Percentiles rank a stretch among this genome's conserved stretches.
Evolutionary conservation across 2,113 vertebrate genomes (phyloP).

Genomic region (Sinocyclocheilus grahami): DNA sequence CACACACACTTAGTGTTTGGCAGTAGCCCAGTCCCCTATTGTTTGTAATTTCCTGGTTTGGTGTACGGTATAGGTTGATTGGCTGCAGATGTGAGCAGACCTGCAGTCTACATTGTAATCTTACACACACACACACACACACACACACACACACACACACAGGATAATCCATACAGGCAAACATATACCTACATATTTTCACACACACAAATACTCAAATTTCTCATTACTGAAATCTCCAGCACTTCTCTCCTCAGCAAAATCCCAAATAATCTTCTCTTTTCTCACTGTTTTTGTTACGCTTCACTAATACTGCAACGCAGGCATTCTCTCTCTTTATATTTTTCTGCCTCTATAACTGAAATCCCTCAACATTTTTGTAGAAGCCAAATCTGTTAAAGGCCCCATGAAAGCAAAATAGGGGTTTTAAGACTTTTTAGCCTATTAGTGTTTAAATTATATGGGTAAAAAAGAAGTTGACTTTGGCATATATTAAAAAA

Average conservation of each 20-base stretch:
- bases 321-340: background rate
- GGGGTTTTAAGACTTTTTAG: background rate
- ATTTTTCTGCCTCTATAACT: background rate
- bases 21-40: conserved; percentile 51
- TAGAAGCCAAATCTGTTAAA: background rate
- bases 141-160: conserved; percentile 44
- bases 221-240: conserved; percentile 47
- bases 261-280: conserved; percentile 47
- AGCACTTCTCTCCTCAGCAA: conserved; percentile 37
- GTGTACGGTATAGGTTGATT: conserved; percentile 27
- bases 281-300: background rate
- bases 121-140: conserved; percentile 47
- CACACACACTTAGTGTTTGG: conserved; percentile 28
- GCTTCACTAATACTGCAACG: conserved; percentile 1
- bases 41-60: conserved; percentile 53
- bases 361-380: background rate
- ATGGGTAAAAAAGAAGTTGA: background rate
- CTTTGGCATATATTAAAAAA: too few relatives aligned
- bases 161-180: background rate
- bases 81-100: conserved; percentile 49
- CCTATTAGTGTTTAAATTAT: background rate
- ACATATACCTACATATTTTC: background rate
- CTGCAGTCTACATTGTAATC: conserved; percentile 40
- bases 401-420: background rate
- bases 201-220: conserved; percentile 21